Conservation (phyloP, 2,888 invertebrate genomes). For the Exocentrus adspersus region DNA sequence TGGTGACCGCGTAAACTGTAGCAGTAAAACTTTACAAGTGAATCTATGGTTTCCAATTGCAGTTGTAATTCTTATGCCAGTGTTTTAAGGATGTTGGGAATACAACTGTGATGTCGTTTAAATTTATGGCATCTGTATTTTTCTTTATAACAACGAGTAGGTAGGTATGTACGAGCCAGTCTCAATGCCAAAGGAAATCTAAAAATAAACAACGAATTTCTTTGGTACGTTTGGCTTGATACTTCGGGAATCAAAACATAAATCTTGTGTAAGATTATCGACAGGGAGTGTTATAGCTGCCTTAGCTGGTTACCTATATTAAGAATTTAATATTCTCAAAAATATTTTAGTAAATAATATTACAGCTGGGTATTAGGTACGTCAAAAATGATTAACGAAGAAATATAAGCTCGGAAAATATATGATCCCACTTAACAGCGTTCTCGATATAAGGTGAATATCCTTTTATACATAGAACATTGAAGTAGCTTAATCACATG, state of each 20-base stretch:
- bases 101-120: neutral
- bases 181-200: neutral
- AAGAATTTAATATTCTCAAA: neutral
- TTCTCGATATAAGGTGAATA: too few species aligned
- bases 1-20: conserved; percentile 35
- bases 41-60: neutral
- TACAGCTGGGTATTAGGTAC: too few species aligned
- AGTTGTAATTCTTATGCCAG: neutral
- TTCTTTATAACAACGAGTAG: neutral
- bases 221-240: too few species aligned
- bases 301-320: too few species aligned
- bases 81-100: neutral
- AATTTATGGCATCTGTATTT: neutral
- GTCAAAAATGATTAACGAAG: conserved; percentile 9
- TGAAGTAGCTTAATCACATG: too few species aligned
- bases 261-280: too few species aligned
- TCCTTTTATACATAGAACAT: too few species aligned
- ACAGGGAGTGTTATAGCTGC: too few species aligned
- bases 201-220: neutral
- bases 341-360: neutral
- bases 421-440: neutral
- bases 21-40: conserved; percentile 31
- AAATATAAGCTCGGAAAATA: neutral
- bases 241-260: too few species aligned
- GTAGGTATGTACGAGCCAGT: too few species aligned